Evolutionary conservation across 2,113 vertebrate genomes (phyloP), one percentile per base, ranked within the genome.

Genomic region (Microtus oregoni): DNA sequence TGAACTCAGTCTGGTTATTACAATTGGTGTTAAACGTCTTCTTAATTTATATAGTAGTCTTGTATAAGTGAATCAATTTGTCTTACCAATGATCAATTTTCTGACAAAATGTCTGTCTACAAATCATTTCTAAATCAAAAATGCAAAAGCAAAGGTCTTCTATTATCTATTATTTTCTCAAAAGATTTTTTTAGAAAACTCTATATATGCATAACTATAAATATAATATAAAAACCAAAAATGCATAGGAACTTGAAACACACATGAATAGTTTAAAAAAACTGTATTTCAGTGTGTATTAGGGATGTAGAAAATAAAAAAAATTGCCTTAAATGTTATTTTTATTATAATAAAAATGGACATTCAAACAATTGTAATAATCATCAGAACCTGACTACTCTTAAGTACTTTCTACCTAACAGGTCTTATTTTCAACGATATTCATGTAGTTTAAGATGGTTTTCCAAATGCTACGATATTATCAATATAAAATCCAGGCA

Each of bases 31-130:
- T 94, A 68, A 89, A 93, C 38, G 14, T 38, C 26, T 70, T 55
- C 68, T 86, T 96, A 61, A 68, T 77, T 94, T 96, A 95, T 92
- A 65, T 7, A 93, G 4, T 78, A 35, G 8, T 68, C 13, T 86
- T 92, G 26, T 86, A 87, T 50, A 32, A 89, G 55, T 86, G 35
- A 82, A 26, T 95, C 30, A 82, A 82, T 81, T 86, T 93, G 12
- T 24, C 35, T 44, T 72, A 41, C 20, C 44, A 52, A 22, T 30
- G 30, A 91, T 65, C 61, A 87, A 67, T 73, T 94, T 92, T 86
- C 30, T 93, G 44, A 86, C 32, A 65, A 82, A 93, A 93, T 41
- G 5, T 93, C 73, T 93, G 78, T 67, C n/a, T 82, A 17, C 68
- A 96, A 91, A 94, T 17, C 2, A 81, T 41, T 75, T 91, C 86